A percentile compares a stretch with the other conserved stretches of the same genome.
These are phyloP conservation scores for Lordiphosa andalusiaca DNA, from an alignment of 2,888 invertebrate species.

Conservation along the genomic window DNA sequence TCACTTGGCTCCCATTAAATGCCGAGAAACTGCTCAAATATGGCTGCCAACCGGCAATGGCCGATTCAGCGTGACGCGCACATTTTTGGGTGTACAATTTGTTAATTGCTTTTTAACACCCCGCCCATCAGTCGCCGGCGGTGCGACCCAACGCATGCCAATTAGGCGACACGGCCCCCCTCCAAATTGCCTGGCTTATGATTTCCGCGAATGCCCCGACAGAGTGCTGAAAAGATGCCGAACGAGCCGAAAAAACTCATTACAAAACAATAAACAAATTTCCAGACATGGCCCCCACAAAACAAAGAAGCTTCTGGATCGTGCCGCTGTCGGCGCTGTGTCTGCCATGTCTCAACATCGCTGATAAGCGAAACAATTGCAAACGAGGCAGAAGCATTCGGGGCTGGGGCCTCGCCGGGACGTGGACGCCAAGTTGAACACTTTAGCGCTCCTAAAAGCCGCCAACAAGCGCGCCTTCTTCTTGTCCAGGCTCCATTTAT, in stretches of 20 bases:
- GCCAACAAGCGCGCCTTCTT: conserved; percentile 64
- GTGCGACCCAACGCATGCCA: conserved; percentile 43
- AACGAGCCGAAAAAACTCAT: conserved; percentile 57
- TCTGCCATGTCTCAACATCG: conserved; percentile 67
- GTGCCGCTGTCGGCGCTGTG: conserved; percentile 70
- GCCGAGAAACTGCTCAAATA: conserved; percentile 43
- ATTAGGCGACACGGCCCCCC: conserved; percentile 61
- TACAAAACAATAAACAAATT: conserved; percentile 77
- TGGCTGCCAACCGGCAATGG: conserved; percentile 49
- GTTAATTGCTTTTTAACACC: conserved; percentile 40
- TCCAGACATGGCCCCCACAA: conserved; percentile 65
- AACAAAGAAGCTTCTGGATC: conserved; percentile 66
- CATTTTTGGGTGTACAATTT: conserved; percentile 48
- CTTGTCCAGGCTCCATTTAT: conserved; percentile 16
- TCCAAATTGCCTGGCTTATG: conserved; percentile 68
- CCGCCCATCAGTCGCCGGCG: conserved; percentile 7
- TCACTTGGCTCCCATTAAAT: conserved; percentile 25
- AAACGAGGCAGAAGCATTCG: conserved; percentile 31
- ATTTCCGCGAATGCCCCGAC: conserved; percentile 66
- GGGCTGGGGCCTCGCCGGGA: conserved; percentile 27
- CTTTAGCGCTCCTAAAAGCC: conserved; percentile 73
- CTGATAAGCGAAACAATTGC: conserved; percentile 75
- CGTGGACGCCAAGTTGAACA: conserved; percentile 68
- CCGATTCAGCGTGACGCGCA: conserved; percentile 44
- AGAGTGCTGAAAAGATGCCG: conserved; percentile 18